Conservation (phyloP, 2,888 invertebrate species). For the Eupsilia transversa region DNA sequence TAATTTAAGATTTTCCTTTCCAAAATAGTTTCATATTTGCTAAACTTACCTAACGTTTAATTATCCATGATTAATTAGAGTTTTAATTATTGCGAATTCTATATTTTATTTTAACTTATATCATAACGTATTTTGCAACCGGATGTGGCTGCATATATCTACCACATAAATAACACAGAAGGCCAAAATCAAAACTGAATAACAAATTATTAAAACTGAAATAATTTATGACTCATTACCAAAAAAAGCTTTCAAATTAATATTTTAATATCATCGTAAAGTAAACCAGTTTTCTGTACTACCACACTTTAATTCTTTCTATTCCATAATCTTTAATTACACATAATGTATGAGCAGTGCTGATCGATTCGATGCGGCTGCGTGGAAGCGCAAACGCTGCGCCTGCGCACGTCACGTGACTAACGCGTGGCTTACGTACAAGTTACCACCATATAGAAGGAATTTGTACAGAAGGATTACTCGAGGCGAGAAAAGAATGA, state of each 20-base stretch:
- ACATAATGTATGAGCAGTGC: constrained; percentile 62
- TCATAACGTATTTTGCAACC: constrained; percentile 18
- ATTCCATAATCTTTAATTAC: constrained; percentile 60
- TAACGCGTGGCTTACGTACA: constrained; percentile 70
- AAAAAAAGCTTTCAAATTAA: constrained; percentile 42
- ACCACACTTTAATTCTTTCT: constrained; percentile 46
- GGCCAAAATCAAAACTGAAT: constrained; percentile 16
- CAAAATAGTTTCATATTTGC: not conserved
- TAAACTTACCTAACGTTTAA: not conserved
- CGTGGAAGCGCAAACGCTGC: constrained; percentile 47
- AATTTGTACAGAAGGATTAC: constrained; percentile 31
- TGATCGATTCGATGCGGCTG: constrained; percentile 58
- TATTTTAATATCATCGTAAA: constrained; percentile 35
- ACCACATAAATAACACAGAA: constrained; percentile 33
- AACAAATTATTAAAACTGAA: constrained; percentile 28
- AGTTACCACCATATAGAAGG: not conserved
- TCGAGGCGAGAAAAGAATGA: not conserved
- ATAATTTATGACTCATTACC: constrained; percentile 39
- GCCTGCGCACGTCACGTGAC: constrained; percentile 76
- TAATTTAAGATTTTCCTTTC: not conserved
- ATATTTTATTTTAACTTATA: not conserved
- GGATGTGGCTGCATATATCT: constrained; percentile 16
- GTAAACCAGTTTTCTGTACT: constrained; percentile 40
- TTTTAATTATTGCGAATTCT: constrained; percentile 2
- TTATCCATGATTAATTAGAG: not conserved